phyloP scores from a whole-genome alignment of 1,140 invertebrate genomes.

The Caenorhabditis tropicalis region DNA sequence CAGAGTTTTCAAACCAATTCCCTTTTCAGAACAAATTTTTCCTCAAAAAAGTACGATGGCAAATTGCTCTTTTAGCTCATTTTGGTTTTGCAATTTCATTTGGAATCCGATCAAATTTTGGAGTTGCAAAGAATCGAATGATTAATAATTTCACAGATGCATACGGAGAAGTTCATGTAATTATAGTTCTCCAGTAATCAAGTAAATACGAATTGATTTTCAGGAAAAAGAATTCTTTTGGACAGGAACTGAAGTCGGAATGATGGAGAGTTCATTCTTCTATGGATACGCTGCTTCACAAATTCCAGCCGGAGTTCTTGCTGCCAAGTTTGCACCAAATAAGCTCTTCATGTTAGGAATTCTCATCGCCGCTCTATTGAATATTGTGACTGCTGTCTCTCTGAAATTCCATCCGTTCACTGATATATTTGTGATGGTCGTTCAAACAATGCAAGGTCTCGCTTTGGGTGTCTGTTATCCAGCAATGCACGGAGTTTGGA shows the following conservation, averaged over 20 bases:
- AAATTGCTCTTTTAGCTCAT: slow-evolving; percentile 56
- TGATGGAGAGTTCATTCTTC: slow-evolving; percentile 96
- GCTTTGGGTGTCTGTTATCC: slow-evolving; percentile 95
- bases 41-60: slow-evolving; percentile 57
- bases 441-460: slow-evolving; percentile 90
- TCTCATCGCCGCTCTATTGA: slow-evolving; percentile 85
- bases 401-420: slow-evolving; percentile 82
- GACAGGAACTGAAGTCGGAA: slow-evolving; percentile 80
- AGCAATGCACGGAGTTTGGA: slow-evolving; percentile 97
- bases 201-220: no score
- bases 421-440: slow-evolving; percentile 76
- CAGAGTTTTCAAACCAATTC: background rate
- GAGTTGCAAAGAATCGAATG: slow-evolving; percentile 57
- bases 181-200: no score
- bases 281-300: slow-evolving; percentile 97
- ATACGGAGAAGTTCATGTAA: slow-evolving; percentile 55
- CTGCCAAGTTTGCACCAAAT: slow-evolving; percentile 93
- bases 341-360: slow-evolving; percentile 93
- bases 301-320: slow-evolving; percentile 94
- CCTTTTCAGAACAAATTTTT: slow-evolving; percentile 55
- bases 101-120: slow-evolving; percentile 59
- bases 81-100: slow-evolving; percentile 58
- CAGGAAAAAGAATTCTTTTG: slow-evolving; percentile 80
- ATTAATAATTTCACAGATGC: slow-evolving; percentile 58
- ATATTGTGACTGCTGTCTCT: slow-evolving; percentile 87